Percentiles rank a stretch among this genome's conserved stretches.
phyloP scores from a whole-genome alignment of 2,113 vertebrate species.

The Sylvia atricapilla region DNA sequence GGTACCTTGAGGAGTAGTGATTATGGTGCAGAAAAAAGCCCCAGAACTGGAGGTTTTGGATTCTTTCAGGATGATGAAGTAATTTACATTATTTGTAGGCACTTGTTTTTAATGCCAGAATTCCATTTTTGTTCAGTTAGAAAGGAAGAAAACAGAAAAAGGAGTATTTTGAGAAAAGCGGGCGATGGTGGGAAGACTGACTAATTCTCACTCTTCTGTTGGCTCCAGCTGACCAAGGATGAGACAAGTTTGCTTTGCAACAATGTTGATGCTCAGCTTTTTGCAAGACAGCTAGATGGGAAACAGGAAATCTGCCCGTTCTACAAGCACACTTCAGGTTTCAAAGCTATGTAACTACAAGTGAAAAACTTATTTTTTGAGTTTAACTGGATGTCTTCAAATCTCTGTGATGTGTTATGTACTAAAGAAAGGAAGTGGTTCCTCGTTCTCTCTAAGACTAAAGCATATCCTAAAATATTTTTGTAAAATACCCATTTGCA shows the following conservation, averaged over 20 bases:
- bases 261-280: not conserved
- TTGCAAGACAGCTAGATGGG: not conserved
- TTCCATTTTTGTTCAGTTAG: not conserved
- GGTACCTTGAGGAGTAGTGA: not conserved
- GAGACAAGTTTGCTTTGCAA: not conserved
- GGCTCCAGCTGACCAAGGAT: not conserved
- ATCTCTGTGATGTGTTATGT: not conserved
- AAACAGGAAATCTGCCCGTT: not conserved
- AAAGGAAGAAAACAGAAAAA: not conserved
- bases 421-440: not conserved
- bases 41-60: not conserved
- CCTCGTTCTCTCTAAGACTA: not conserved
- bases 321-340: not conserved
- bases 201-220: not conserved
- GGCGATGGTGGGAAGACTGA: not conserved
- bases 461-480: not conserved
- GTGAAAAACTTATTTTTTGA: not conserved
- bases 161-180: not conserved
- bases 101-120: not conserved
- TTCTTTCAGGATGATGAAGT: not conserved
- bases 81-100: not conserved
- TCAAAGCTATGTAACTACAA: not conserved
- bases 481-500: not conserved
- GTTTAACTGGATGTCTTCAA: not conserved
- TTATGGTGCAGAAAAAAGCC: not conserved